Conservation (phyloP, 2,113 vertebrate genomes). For the Pagrus major region DNA sequence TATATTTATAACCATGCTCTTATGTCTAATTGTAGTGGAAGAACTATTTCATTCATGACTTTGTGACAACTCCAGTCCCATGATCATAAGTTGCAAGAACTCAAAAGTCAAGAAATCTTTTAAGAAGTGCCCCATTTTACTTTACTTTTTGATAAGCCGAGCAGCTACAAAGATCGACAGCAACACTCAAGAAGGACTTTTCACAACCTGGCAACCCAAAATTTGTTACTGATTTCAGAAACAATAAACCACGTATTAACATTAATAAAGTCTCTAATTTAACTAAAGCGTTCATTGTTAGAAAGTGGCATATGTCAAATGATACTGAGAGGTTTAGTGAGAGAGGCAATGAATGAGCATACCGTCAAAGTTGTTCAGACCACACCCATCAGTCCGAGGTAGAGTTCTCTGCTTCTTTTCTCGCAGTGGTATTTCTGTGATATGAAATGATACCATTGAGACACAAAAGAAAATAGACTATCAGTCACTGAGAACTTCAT, state of each 20-base stretch:
- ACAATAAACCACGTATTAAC: not conserved
- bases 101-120: not conserved
- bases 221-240: not conserved
- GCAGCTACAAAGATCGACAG: not conserved
- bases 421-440: slow-evolving; percentile 71
- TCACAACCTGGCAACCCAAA: not conserved
- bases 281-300: not conserved
- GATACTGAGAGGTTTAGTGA: not conserved
- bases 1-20: no score
- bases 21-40: no score
- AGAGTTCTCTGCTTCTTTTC: slow-evolving; percentile 75
- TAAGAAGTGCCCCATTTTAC: not conserved
- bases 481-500: slow-evolving; percentile 15
- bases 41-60: not conserved
- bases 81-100: not conserved
- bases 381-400: slow-evolving; percentile 77
- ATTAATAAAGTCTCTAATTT: not conserved
- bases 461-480: not conserved
- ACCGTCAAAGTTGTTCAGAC: slow-evolving; percentile 74
- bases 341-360: slow-evolving; percentile 34
- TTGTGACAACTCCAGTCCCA: not conserved
- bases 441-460: slow-evolving; percentile 19
- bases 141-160: not conserved
- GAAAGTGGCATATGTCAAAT: not conserved
- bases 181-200: not conserved